Evolutionary conservation across 2,113 vertebrate species (phyloP).

Genomic region (Grantiella picta): DNA sequence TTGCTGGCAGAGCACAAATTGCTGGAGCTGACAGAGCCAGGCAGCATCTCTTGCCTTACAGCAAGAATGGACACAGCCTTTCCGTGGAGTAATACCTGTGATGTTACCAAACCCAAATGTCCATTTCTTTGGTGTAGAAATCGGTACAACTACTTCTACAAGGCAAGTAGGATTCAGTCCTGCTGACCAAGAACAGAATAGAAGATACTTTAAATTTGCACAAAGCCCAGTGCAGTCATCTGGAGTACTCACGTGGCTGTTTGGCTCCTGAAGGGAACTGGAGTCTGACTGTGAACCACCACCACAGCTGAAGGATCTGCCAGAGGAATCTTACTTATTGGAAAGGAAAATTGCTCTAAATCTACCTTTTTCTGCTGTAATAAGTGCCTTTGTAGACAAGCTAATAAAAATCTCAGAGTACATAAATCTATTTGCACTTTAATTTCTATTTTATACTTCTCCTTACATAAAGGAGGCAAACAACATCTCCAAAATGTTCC

Average conservation of each 20-base stretch:
- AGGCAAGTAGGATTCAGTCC: neutral
- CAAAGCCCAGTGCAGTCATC: neutral
- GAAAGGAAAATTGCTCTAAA: neutral
- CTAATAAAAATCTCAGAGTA: neutral
- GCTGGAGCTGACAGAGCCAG: neutral
- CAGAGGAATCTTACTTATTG: neutral
- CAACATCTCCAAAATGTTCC: neutral
- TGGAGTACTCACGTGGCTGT: fast-evolving
- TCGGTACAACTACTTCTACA: neutral
- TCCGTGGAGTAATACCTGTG: neutral
- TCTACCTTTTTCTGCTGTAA: neutral
- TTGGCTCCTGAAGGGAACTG: neutral
- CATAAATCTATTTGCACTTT: neutral
- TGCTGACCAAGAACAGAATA: neutral
- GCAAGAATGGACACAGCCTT: neutral
- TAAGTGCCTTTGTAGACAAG: neutral
- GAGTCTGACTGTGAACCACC: neutral
- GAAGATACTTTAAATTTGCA: neutral
- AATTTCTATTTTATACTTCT: neutral
- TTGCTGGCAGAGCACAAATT: neutral
- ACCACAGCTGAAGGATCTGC: neutral
- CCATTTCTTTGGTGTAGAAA: neutral
- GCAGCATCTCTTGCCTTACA: neutral
- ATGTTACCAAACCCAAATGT: neutral
- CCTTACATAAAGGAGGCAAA: neutral